Base-by-base conservation (phyloP, 1,140 invertebrate species). In the Harlomillsia oculata region DNA sequence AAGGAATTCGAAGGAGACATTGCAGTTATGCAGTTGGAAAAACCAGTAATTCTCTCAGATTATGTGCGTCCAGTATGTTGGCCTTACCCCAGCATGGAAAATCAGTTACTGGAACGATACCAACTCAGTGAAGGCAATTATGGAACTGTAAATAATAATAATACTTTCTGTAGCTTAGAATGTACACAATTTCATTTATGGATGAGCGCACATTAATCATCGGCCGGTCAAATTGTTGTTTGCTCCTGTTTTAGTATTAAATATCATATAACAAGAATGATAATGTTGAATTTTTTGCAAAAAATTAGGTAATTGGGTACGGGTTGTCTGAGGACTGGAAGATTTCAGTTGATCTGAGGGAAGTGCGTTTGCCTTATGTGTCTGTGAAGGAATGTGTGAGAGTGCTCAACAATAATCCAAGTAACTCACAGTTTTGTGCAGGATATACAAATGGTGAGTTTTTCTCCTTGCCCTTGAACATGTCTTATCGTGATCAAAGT, bases 391-490 rank as follows among this genome's bases (percentile, higher is more conserved):
- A 57, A 13, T 57, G 55, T 30, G 44, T 28, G 4, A 43, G 14
- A 18, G 45, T 40, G 4, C 30, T 50, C 6, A 26, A 45, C 8
- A 23, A 26, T 13, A 6, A 16, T n/a, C 55, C 55, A 29, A 25
- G 20, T 6, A 29, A 21, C n/a, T 30, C 51, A 21, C 55, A 57
- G 21, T 51, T 45, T 34, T 57, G 55, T 39, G 55, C 55, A 5
- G 55, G 55, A 6, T 56, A 56, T 34, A 44, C 53, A 5, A 56
- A 56, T 26, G 53, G 53, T 39, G 25, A 40, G 5, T 11, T 8
- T 13, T 34, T 32, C 30, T 36, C 9, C n/a, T n/a, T n/a, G n/a
- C n/a, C n/a, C n/a, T n/a, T n/a, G n/a, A n/a, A n/a, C n/a, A n/a
- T 54, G 34, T 8, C 2, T 23, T 36, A 3, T 28, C 6, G 25